Conservation (phyloP, 2,113 vertebrate species). For the Hassar affinis region DNA sequence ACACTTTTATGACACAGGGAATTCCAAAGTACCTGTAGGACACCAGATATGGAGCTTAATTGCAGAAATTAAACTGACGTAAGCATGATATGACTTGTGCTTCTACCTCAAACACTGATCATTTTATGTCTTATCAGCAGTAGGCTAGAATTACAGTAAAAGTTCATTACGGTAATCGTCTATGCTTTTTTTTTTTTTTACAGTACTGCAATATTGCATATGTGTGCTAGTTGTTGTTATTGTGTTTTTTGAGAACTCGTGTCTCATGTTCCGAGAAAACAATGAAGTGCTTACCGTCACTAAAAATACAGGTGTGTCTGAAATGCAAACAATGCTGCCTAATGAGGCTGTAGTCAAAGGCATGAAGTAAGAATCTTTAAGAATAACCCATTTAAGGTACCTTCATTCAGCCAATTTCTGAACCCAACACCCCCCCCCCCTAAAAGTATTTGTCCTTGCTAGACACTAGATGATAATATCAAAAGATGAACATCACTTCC, state of each 20-base stretch:
- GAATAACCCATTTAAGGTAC: no score
- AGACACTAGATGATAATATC: no score
- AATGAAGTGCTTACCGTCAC: not conserved
- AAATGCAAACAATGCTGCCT: not conserved
- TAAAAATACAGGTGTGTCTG: not conserved
- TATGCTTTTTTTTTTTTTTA: not conserved
- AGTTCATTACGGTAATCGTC: no score
- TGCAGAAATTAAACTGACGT: constrained; percentile 1
- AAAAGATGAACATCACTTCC: no score
- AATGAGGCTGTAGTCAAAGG: no score
- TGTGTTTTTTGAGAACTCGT: no score
- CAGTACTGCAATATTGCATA: not conserved
- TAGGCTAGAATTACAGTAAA: not conserved
- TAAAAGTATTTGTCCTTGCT: no score
- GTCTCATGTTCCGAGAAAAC: not conserved
- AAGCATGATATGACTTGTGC: not conserved
- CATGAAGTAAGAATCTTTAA: no score
- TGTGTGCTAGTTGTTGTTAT: not conserved
- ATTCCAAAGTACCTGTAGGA: not conserved
- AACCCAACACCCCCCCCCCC: no score
- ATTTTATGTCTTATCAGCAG: not conserved
- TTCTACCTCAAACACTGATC: not conserved
- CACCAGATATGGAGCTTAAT: not conserved
- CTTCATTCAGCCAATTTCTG: no score
- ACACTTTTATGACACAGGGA: constrained; percentile 6